Percentiles rank a stretch among this genome's conserved stretches.
Evolutionary conservation across 2,797 vertebrate species (phyloP).

Genomic region (Stomatorhinus walkeri): DNA sequence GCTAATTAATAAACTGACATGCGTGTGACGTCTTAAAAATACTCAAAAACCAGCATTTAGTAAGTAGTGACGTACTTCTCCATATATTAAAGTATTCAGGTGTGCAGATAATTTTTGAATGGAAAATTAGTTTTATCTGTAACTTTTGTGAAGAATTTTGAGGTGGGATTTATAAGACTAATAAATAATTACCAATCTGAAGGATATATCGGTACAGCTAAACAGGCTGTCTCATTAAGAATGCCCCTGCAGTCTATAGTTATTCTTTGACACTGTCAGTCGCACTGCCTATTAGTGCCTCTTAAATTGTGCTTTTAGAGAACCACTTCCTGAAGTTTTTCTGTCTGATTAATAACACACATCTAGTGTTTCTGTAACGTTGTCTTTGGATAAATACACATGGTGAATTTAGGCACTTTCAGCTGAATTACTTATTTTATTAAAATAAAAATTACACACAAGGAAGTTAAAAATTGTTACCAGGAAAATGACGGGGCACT

Average conservation of each 20-base stretch:
- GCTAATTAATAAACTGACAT: neutral
- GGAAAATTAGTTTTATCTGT: neutral
- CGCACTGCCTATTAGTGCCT: constrained; percentile 66
- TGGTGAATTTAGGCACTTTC: neutral
- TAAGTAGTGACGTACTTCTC: neutral
- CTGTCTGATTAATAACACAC: neutral
- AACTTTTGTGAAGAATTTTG: neutral
- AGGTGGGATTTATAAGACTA: constrained; percentile 23
- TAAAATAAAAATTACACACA: neutral
- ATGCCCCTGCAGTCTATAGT: constrained; percentile 43
- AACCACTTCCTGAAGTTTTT: constrained; percentile 24
- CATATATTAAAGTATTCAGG: neutral
- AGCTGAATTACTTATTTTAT: neutral
- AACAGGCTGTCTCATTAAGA: constrained; percentile 54
- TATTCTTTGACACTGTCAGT: constrained; percentile 61
- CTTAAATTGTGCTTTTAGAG: constrained; percentile 48
- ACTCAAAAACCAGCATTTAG: neutral
- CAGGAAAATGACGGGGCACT: neutral
- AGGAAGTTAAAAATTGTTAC: neutral
- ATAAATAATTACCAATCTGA: constrained; percentile 59
- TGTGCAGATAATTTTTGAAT: neutral
- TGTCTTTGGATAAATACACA: neutral
- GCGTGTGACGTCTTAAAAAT: neutral
- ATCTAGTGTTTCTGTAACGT: neutral
- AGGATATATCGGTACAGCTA: constrained; percentile 47